phyloP scores from a whole-genome alignment of 1,140 invertebrate species.

The Apis mellifera region Amel_HAv3.1 CM009937.2:9340501-9341000 shows the following conservation, averaged over 20 bases:
- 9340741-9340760: slow-evolving; percentile 76
- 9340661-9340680: slow-evolving; percentile 86
- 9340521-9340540: slow-evolving; percentile 91
- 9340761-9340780: slow-evolving; percentile 72
- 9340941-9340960: too few relatives aligned
- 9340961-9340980: too few relatives aligned
- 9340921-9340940: slow-evolving; percentile 79
- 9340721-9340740: slow-evolving; percentile 79
- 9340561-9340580: slow-evolving; percentile 84
- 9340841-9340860: slow-evolving; percentile 79
- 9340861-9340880: slow-evolving; percentile 78
- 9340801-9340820: slow-evolving; percentile 78
- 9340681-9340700: slow-evolving; percentile 85
- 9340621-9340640: slow-evolving; percentile 88
- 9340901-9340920: slow-evolving; percentile 72
- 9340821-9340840: slow-evolving; percentile 78
- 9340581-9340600: slow-evolving; percentile 90
- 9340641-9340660: slow-evolving; percentile 86
- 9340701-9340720: slow-evolving; percentile 85
- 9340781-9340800: slow-evolving; percentile 75
- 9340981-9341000: too few relatives aligned
- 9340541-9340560: slow-evolving; percentile 88
- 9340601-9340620: slow-evolving; percentile 89
- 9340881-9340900: slow-evolving; percentile 75
- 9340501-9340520: slow-evolving; percentile 91